Base-by-base conservation (phyloP, 2,888 invertebrate species). In the Stenichneumon culpator region DNA sequence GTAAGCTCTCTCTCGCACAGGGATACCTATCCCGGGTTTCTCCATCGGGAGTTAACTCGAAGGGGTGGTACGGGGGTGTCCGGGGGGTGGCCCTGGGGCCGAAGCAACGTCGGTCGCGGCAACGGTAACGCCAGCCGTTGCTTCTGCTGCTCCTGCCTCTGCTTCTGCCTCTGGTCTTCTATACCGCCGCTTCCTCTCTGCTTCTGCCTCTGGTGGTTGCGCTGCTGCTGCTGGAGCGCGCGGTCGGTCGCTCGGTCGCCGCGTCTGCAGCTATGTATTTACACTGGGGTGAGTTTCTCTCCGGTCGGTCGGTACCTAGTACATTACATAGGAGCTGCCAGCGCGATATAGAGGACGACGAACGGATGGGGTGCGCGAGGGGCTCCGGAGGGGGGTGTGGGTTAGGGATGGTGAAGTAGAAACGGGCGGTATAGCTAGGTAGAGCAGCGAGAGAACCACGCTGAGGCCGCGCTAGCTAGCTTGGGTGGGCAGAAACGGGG, bases 261-360 rank as follows among this genome's bases (percentile, higher is more conserved):
- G 89, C 89, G 87, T 88, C 88, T 87, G 87, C 89, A 89, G 89
- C 91, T 90, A 92, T 91, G 90, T 91, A 92, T 91, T 91, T 91
- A 91, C 92, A 92, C 90, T 88, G 84, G 91, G 91, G 90, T 90
- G 88, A 88, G 89, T 86, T 90, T 86, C 88, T 86, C 87, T 84
- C 80, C 70, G 82, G 84, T 86, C 82, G 79, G 84, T 85, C 84
- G 82, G 87, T 90, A 91, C 89, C 91, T 89, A 89, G 89, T 90
- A 90, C 91, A 90, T 91, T 87, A 84, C 86, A 86, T 83, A 86
- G 88, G 84, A 81, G 86, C 90, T 89, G 89, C 90, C 54, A 28
- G 74, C 79, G 25, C 60, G 79, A 63, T 83, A 65, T 68, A 69
- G 79, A 79, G 69, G 63, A 68, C 74, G 79, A 83, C 90, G 78